Evolutionary conservation across 1,140 invertebrate genomes (phyloP).

Genomic region (Caenorhabditis inopinata): DNA sequence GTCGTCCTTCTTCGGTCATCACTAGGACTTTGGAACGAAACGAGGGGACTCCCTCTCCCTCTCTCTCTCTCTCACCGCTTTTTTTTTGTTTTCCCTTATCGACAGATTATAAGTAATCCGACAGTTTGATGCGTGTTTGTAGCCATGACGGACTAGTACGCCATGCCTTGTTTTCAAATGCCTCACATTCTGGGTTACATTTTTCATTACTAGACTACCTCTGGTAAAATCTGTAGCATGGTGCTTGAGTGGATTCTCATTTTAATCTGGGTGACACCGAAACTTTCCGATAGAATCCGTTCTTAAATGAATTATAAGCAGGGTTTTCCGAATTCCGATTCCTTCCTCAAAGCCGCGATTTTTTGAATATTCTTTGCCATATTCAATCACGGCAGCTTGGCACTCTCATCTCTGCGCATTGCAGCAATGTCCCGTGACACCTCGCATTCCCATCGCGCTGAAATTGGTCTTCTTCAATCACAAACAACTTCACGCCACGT

Average conservation of each 20-base stretch:
- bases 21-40: background rate
- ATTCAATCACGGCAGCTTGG: background rate
- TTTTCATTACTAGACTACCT: too few relatives aligned
- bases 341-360: background rate
- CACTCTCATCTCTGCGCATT: background rate
- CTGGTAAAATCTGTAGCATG: too few relatives aligned
- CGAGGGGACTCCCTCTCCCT: background rate
- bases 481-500: conserved; percentile 1
- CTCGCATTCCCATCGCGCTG: background rate
- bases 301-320: background rate
- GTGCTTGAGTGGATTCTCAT: too few relatives aligned
- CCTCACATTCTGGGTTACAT: too few relatives aligned
- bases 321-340: background rate
- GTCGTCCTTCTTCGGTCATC: background rate
- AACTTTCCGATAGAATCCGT: too few relatives aligned
- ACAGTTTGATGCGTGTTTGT: too few relatives aligned
- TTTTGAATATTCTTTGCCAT: background rate
- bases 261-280: too few relatives aligned
- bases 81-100: background rate
- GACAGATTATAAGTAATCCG: too few relatives aligned
- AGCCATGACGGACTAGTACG: too few relatives aligned
- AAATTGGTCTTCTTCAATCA: background rate
- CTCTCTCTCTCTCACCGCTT: background rate
- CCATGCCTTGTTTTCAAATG: too few relatives aligned
- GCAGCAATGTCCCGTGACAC: too few relatives aligned